These are phyloP conservation scores for Temnothorax ravouxi DNA, from an alignment of 2,888 invertebrate genomes.

Conservation along the genomic window DNA sequence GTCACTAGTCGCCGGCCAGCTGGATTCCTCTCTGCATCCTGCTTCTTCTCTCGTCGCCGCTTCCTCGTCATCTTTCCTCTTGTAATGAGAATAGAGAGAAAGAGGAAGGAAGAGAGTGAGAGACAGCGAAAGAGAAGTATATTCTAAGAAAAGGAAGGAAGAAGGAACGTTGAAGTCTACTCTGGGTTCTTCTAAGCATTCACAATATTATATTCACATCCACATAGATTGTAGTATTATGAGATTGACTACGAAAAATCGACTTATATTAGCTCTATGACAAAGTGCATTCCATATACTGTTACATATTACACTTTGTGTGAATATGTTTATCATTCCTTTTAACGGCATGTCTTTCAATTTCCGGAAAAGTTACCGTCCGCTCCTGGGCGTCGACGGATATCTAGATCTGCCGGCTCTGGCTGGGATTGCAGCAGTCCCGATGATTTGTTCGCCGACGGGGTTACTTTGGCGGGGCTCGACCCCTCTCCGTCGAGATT, in stretches of 20 bases:
- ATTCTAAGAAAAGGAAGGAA: constrained; percentile 12
- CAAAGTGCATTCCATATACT: not conserved
- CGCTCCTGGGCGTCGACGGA: not conserved
- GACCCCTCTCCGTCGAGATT: constrained; percentile 34
- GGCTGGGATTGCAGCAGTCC: not conserved
- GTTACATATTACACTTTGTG: not conserved
- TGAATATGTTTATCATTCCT: too few species aligned
- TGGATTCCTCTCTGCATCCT: constrained; percentile 34
- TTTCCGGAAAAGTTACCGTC: not conserved
- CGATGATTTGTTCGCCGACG: constrained; percentile 44
- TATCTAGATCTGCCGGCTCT: constrained; percentile 34
- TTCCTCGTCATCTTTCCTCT: constrained; percentile 7
- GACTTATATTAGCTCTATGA: not conserved
- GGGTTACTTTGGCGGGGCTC: constrained; percentile 14
- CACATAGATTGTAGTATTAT: constrained; percentile 2
- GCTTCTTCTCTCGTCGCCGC: constrained; percentile 10
- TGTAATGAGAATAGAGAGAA: not conserved
- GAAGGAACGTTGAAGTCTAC: not conserved
- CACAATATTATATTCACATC: too few species aligned
- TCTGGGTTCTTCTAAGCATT: not conserved
- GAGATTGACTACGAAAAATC: not conserved
- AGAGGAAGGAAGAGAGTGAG: constrained; percentile 5
- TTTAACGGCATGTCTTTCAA: not conserved
- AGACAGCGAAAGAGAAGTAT: not conserved
- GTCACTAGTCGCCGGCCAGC: constrained; percentile 48